Conservation (phyloP, 2,888 invertebrate species). For the Cephalotes varians region DNA sequence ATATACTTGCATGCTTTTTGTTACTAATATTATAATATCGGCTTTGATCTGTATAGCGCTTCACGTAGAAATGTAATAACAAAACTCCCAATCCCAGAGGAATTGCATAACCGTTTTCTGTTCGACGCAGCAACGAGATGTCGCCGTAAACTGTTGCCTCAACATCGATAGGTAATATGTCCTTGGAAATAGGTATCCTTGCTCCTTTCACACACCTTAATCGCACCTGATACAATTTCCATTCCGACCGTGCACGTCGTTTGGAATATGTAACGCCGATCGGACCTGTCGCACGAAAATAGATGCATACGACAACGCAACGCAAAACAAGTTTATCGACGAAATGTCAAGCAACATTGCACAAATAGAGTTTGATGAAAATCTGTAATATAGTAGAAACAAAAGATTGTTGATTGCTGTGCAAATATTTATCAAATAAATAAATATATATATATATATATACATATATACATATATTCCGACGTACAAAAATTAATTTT, state of each 20-base stretch:
- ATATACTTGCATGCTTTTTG: background rate
- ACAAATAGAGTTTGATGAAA: slow-evolving; percentile 28
- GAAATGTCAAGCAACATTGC: slow-evolving; percentile 16
- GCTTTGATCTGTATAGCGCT: background rate
- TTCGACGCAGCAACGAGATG: slow-evolving; percentile 2
- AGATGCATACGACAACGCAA: slow-evolving; percentile 5
- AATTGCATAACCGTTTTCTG: slow-evolving; percentile 44
- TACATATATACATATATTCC: background rate
- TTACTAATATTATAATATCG: background rate
- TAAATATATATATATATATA: background rate
- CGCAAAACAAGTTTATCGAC: slow-evolving; percentile 34
- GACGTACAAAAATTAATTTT: background rate
- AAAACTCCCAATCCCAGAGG: slow-evolving; percentile 10
- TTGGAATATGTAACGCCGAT: slow-evolving; percentile 41
- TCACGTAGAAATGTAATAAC: background rate
- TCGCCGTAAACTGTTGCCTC: slow-evolving; percentile 31
- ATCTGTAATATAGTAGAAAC: background rate
- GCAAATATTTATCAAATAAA: background rate
- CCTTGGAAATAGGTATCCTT: slow-evolving; percentile 67
- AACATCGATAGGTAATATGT: slow-evolving; percentile 50
- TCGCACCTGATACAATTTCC: slow-evolving; percentile 61
- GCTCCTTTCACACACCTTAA: slow-evolving; percentile 68
- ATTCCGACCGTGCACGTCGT: slow-evolving; percentile 49
- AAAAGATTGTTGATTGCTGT: background rate
- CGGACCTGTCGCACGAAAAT: slow-evolving; percentile 32